Base-by-base conservation (phyloP, 2,888 invertebrate species). In the Hybos culiciformis region DNA sequence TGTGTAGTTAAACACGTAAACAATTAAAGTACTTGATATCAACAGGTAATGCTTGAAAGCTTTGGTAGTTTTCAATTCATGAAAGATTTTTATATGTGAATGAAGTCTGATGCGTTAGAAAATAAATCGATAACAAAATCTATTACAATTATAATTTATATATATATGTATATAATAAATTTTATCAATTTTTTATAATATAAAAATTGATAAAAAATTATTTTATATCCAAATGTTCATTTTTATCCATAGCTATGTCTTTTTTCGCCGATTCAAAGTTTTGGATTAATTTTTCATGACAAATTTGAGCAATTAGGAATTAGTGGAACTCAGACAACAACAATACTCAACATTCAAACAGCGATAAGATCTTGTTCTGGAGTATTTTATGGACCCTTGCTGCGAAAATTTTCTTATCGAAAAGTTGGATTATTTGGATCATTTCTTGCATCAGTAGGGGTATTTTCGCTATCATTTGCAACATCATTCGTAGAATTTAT, bases 261-360 rank as follows among this genome's bases (percentile, higher is more conserved):
- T 32, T 70, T 81, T 45, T 78, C 80, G 7, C 67, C 78, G 48
- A 63, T 80, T 33, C 82, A 83, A 62, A 78, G 79, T 53, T 83
- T 80, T 54, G 82, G 81, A 0, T 66, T 83, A 6, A 68, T 83
- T 34, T 83, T 80, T 56, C 70, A 78, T 11, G 75, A 74, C 51
- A 74, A 74, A 50, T 75, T 82, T 56, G 50, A 63, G 3, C 56
- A 68, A 3, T 65, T 82, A 39, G 74, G 74, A 46, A 75, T 83
- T 53, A 69, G 70, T 56, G 73, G 74, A 46, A 74, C 80, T 26
- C 71, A 82, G 62, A 78, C 75, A 8, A 79, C 80, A 21, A 78
- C 79, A 37, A 74, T 83, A 54, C 75, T 80, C 55, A 83, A 82
- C 66, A 68, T 78, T 55, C 76, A 81, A 61, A 72, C 76, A 49